phyloP scores from a whole-genome alignment of 2,113 vertebrate species.

The Menura novaehollandiae region DNA sequence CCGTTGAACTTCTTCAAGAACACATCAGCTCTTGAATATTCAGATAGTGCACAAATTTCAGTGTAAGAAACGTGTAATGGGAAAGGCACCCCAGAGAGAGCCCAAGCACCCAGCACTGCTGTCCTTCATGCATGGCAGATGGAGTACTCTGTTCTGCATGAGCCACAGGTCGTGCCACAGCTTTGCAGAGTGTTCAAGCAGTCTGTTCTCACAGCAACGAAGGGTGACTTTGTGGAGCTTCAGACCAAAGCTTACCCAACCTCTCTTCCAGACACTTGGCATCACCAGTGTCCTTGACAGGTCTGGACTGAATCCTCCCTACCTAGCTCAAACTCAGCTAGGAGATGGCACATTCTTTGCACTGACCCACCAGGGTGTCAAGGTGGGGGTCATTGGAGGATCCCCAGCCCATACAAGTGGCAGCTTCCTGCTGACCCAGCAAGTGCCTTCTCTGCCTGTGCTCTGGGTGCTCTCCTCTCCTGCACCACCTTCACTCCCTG shows the following conservation, averaged over 20 bases:
- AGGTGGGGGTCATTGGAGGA: background rate
- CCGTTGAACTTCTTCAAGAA: background rate
- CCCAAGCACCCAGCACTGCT: background rate
- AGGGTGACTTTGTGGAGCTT: background rate
- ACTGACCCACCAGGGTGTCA: background rate
- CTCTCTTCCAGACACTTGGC: background rate
- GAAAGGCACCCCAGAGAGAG: background rate
- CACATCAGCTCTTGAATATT: background rate
- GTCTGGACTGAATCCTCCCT: background rate
- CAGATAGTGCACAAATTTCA: background rate
- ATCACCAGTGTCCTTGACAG: background rate
- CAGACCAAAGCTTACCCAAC: background rate
- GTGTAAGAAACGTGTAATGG: rapidly evolving
- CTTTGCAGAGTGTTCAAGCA: background rate
- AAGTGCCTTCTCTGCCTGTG: background rate
- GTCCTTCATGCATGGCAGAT: background rate
- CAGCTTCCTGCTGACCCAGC: background rate
- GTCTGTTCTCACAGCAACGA: background rate
- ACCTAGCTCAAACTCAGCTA: background rate
- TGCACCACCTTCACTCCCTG: background rate
- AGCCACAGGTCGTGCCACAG: rapidly evolving
- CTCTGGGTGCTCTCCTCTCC: background rate
- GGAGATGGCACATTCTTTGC: background rate
- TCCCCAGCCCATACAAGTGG: background rate
- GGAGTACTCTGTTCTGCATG: background rate